These are phyloP conservation scores for Hydroisotoma schaefferi DNA, from an alignment of 2,888 invertebrate species.

Conservation along the genomic window DNA sequence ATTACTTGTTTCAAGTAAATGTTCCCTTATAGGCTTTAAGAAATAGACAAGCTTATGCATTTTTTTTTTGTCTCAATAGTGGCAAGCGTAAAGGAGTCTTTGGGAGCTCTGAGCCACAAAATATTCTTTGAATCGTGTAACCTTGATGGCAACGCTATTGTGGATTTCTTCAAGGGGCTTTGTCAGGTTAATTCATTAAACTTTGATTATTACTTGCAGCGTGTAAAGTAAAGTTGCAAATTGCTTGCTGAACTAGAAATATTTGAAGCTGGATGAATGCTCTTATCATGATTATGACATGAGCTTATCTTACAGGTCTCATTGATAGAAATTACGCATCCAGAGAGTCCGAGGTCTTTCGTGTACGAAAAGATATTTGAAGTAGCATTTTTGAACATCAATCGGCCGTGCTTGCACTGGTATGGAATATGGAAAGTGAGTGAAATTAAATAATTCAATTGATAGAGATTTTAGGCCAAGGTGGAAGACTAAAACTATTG, in stretches of 20 bases:
- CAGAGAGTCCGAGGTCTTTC: constrained; percentile 33
- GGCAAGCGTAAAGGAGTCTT: constrained; percentile 39
- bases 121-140: constrained; percentile 34
- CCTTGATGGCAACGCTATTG: constrained; percentile 35
- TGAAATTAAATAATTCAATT: too few species aligned
- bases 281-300: too few species aligned
- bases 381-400: constrained; percentile 33
- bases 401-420: constrained; percentile 34
- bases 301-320: constrained; percentile 30
- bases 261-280: too few species aligned
- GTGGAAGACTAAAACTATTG: too few species aligned
- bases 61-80: constrained; percentile 8
- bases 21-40: not conserved
- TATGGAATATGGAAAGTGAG: constrained; percentile 40
- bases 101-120: constrained; percentile 31
- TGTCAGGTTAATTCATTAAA: constrained; percentile 26
- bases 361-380: constrained; percentile 40
- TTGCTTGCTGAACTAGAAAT: too few species aligned
- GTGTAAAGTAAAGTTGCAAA: too few species aligned
- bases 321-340: constrained; percentile 35
- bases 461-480: too few species aligned
- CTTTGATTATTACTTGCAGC: too few species aligned
- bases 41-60: not conserved
- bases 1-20: constrained; percentile 2
- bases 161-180: constrained; percentile 37